These are phyloP conservation scores for Coenonympha arcania DNA, from an alignment of 2,888 invertebrate species.

Conservation along the genomic window DNA sequence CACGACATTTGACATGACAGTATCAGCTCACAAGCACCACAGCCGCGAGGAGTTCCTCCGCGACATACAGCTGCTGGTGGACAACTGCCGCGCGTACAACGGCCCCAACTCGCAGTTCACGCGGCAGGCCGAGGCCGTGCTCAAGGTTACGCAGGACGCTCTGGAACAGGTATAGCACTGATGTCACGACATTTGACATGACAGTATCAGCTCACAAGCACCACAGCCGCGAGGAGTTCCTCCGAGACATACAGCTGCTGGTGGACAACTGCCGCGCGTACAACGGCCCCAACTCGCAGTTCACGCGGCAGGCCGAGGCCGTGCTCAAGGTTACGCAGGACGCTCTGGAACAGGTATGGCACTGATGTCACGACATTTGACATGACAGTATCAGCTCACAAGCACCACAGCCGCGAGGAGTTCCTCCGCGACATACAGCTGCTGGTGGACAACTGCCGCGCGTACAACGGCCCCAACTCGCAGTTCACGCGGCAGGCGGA, in stretches of 20 bases:
- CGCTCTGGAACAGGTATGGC: constrained; percentile 81
- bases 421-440: constrained; percentile 92
- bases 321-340: constrained; percentile 82
- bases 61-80: constrained; percentile 90
- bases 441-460: constrained; percentile 88
- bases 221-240: constrained; percentile 89
- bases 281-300: constrained; percentile 91
- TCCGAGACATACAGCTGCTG: constrained; percentile 90
- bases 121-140: constrained; percentile 85
- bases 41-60: constrained; percentile 88
- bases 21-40: constrained; percentile 90
- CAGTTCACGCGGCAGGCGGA: constrained; percentile 90
- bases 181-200: too few relatives aligned
- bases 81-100: constrained; percentile 93
- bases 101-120: constrained; percentile 91
- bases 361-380: too few relatives aligned
- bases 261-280: constrained; percentile 90
- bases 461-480: constrained; percentile 93
- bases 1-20: too few relatives aligned
- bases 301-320: constrained; percentile 88
- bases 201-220: constrained; percentile 86
- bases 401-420: constrained; percentile 91
- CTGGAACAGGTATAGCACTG: constrained; percentile 82
- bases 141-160: constrained; percentile 81
- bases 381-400: constrained; percentile 78